Conservation (phyloP, 2,113 vertebrate species). For the Pollachius pollachius region DNA sequence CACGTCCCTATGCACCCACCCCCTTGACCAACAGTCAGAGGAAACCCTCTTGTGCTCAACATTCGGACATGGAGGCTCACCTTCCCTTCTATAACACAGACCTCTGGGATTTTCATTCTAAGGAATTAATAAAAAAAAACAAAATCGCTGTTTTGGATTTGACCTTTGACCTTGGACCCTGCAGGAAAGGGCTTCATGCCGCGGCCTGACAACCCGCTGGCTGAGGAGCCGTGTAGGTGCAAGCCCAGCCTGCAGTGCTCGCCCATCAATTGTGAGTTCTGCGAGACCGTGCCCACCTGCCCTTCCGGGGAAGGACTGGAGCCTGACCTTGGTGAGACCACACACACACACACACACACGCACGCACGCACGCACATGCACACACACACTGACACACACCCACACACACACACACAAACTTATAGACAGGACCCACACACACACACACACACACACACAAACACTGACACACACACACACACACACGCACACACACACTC, state of each 20-base stretch:
- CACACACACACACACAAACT: background rate
- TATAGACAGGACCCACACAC: background rate
- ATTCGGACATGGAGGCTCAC: no score
- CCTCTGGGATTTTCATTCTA: no score
- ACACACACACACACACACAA: background rate
- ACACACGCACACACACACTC: background rate
- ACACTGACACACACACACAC: background rate
- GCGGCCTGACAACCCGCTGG: conserved; percentile 70
- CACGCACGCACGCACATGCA: conserved; percentile 5
- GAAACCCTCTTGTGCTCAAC: no score
- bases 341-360: background rate
- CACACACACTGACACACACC: background rate
- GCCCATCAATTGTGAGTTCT: conserved; percentile 84
- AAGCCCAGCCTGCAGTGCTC: conserved; percentile 77
- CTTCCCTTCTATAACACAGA: no score
- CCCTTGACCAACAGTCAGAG: no score
- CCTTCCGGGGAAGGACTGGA: conserved; percentile 76
- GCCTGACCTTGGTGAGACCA: conserved; percentile 51
- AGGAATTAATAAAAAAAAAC: no score
- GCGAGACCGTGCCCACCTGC: conserved; percentile 79
- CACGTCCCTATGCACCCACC: no score
- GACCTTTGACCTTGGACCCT: conserved; percentile 1
- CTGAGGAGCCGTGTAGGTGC: conserved; percentile 81
- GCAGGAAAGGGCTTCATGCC: conserved; percentile 82
- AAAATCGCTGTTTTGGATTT: no score